A percentile compares a stretch with the other conserved stretches of the same genome.
These are phyloP conservation scores for Crenichthys baileyi DNA, from an alignment of 2,797 vertebrate species.

Conservation along the genomic window DNA sequence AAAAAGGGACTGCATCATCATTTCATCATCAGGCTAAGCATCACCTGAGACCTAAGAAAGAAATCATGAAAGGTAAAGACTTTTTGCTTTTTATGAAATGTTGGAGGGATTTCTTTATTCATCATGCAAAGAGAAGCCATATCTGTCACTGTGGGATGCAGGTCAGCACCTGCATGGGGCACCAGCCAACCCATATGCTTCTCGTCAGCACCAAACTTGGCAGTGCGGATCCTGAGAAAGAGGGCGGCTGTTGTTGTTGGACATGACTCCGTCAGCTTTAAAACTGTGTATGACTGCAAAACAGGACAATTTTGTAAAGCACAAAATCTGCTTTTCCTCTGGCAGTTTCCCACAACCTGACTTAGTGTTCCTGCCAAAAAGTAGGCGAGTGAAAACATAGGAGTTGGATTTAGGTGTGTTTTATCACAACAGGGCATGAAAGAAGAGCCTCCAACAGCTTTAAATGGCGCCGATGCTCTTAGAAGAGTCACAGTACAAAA, in stretches of 20 bases:
- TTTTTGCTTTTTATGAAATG: background rate
- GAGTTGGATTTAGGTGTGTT: constrained; percentile 34
- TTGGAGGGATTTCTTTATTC: background rate
- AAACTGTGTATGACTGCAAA: constrained; percentile 31
- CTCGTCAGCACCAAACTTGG: constrained; percentile 56
- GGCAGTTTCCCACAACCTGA: constrained; percentile 44
- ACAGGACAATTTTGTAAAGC: constrained; percentile 42
- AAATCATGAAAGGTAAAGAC: constrained; percentile 82
- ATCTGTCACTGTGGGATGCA: constrained; percentile 29
- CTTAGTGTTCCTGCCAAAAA: constrained; percentile 55
- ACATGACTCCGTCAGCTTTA: constrained; percentile 65
- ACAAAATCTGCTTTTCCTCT: constrained; percentile 33
- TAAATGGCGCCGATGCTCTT: constrained; percentile 30
- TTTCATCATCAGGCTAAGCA: constrained; percentile 8
- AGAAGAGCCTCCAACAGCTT: constrained; percentile 42
- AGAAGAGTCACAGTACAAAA: constrained; percentile 21
- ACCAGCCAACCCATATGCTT: constrained; percentile 59
- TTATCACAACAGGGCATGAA: constrained; percentile 57
- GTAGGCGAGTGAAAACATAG: constrained; percentile 45
- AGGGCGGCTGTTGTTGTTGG: constrained; percentile 75
- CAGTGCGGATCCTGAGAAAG: constrained; percentile 63
- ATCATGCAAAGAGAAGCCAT: background rate
- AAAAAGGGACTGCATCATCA: constrained; percentile 34
- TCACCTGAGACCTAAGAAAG: constrained; percentile 36
- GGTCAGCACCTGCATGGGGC: constrained; percentile 58